Conservation (phyloP, 2,888 invertebrate genomes). For the Automeris io region DNA sequence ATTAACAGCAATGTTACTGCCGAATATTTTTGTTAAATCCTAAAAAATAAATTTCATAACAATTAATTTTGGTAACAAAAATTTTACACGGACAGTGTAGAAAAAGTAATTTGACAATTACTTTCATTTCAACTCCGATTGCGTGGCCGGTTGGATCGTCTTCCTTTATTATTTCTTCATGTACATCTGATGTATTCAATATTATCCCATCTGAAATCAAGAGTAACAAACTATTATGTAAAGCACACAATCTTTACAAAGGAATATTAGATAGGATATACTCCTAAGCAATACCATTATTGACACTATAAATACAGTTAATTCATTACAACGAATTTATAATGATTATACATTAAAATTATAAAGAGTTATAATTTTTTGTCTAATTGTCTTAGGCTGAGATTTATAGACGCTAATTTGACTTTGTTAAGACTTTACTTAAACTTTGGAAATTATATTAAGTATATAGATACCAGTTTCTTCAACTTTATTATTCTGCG, state of each 20-base stretch:
- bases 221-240: conserved; percentile 5
- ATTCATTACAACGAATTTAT: no score
- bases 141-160: conserved; percentile 61
- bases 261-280: no score
- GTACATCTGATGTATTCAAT: conserved; percentile 15
- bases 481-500: no score
- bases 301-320: no score
- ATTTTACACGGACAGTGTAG: background rate
- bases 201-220: conserved; percentile 21
- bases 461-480: no score
- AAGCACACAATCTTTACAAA: conserved; percentile 8
- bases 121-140: conserved; percentile 67
- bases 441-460: no score
- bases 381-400: no score
- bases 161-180: conserved; percentile 47
- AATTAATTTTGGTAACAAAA: background rate
- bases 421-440: no score
- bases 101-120: conserved; percentile 28
- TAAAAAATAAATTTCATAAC: conserved; percentile 37
- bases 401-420: no score
- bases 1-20: conserved; percentile 78
- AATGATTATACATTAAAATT: no score
- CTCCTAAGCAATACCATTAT: no score
- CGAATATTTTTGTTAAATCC: conserved; percentile 80
- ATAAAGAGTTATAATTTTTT: no score